Evolutionary conservation across 2,888 invertebrate genomes (phyloP).

Genomic region (Tiliacea citrago): DNA sequence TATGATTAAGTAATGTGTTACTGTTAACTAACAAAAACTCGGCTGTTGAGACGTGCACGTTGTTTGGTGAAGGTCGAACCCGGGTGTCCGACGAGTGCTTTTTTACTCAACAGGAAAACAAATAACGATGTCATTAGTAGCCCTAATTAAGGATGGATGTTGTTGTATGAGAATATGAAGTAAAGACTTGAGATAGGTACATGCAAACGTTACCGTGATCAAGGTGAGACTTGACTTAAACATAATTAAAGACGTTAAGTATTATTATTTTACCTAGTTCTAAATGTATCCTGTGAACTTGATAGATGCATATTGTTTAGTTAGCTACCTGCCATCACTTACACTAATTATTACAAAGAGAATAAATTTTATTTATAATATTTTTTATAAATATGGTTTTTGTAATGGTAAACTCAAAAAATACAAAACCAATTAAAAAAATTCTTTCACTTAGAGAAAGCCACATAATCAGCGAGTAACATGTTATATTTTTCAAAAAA

Average conservation of each 20-base stretch:
- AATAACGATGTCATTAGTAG: slow-evolving; percentile 9
- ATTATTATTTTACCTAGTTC: not conserved
- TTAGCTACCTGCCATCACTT: not conserved
- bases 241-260: not conserved
- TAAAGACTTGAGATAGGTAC: not conserved
- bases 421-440: too few relatives aligned
- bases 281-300: not conserved
- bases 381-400: too few relatives aligned
- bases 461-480: too few relatives aligned
- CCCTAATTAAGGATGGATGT: not conserved
- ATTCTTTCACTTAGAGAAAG: too few relatives aligned
- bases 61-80: not conserved
- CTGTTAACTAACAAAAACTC: not conserved
- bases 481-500: too few relatives aligned
- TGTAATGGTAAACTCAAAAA: too few relatives aligned
- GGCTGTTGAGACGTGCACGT: not conserved
- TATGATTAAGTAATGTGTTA: not conserved
- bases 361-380: too few relatives aligned
- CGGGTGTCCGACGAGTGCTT: not conserved
- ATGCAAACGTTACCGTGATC: not conserved
- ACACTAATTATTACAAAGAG: too few relatives aligned
- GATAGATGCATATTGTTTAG: not conserved
- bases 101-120: slow-evolving; percentile 27
- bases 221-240: not conserved
- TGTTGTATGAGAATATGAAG: not conserved